Conservation (phyloP, 35 echinoderm and acorn worm species). For the Lytechinus pictus region DNA sequence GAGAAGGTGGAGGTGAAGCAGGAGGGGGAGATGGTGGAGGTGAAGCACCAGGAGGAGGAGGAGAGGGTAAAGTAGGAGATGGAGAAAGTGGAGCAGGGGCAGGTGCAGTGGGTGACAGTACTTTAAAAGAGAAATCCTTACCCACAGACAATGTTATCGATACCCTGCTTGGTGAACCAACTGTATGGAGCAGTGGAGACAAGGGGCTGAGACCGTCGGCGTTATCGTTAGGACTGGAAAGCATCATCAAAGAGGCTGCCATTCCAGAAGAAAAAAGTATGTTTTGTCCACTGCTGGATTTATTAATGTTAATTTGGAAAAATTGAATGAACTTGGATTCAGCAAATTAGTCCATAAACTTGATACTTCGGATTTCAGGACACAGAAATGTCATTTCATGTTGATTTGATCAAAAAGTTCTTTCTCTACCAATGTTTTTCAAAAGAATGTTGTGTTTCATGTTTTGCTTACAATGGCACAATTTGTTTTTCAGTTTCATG, state of each 20-base stretch:
- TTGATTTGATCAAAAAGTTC: too few relatives aligned
- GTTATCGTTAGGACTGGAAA: conserved; percentile 78
- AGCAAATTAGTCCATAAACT: too few relatives aligned
- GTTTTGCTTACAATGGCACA: too few relatives aligned
- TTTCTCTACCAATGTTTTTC: too few relatives aligned
- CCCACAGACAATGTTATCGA: conserved; percentile 65
- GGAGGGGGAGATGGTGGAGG: background rate
- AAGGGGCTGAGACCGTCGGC: conserved; percentile 80
- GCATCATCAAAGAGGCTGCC: conserved; percentile 87
- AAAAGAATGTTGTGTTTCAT: too few relatives aligned
- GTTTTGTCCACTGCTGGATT: background rate
- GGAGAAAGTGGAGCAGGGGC: background rate
- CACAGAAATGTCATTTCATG: too few relatives aligned
- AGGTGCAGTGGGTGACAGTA: background rate
- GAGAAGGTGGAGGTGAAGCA: background rate
- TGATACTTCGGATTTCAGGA: too few relatives aligned
- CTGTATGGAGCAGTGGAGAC: conserved; percentile 57
- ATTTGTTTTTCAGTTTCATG: too few relatives aligned
- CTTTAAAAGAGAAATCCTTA: background rate
- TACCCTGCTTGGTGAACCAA: conserved; percentile 69
- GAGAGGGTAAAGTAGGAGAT: background rate
- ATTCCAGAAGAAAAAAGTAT: conserved; percentile 78
- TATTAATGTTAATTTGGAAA: too few relatives aligned
- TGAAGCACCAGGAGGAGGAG: background rate
- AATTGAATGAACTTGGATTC: too few relatives aligned